Percentiles rank a stretch among this genome's conserved stretches.
Conservation (phyloP, 1,140 invertebrate genomes). For the Dendrolimus kikuchii region DNA sequence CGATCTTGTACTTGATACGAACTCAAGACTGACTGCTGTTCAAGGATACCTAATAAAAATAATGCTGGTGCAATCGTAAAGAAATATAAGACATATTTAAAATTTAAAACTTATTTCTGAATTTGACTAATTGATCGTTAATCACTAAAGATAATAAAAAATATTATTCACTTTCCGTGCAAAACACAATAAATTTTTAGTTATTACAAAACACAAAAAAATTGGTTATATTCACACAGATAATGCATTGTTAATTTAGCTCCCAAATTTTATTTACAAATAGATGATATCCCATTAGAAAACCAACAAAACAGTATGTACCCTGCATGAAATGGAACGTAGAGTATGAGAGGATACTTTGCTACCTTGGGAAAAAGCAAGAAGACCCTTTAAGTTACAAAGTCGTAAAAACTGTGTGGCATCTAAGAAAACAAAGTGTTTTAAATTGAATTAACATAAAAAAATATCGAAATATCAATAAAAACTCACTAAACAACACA, state of each 20-base stretch:
- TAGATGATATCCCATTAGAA: conserved; percentile 7
- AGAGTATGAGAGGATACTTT: conserved; percentile 9
- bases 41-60: too few relatives aligned
- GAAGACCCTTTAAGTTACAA: neutral
- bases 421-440: too few relatives aligned
- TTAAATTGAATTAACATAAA: too few relatives aligned
- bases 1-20: too few relatives aligned
- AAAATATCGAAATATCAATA: too few relatives aligned
- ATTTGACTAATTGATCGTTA: too few relatives aligned
- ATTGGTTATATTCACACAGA: conserved; percentile 18
- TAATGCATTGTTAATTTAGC: conserved; percentile 13
- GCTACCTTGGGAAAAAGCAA: conserved; percentile 12
- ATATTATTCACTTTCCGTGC: neutral
- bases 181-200: conserved; percentile 6
- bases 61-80: too few relatives aligned
- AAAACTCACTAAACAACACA: too few relatives aligned
- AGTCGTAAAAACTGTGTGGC: too few relatives aligned
- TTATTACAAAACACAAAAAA: conserved; percentile 19
- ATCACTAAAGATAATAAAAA: neutral
- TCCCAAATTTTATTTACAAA: conserved; percentile 11
- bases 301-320: conserved; percentile 23
- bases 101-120: too few relatives aligned
- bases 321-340: conserved; percentile 39
- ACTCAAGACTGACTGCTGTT: too few relatives aligned
- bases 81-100: too few relatives aligned